Conservation (phyloP, 2,888 invertebrate genomes). For the Folsomia candida region DNA sequence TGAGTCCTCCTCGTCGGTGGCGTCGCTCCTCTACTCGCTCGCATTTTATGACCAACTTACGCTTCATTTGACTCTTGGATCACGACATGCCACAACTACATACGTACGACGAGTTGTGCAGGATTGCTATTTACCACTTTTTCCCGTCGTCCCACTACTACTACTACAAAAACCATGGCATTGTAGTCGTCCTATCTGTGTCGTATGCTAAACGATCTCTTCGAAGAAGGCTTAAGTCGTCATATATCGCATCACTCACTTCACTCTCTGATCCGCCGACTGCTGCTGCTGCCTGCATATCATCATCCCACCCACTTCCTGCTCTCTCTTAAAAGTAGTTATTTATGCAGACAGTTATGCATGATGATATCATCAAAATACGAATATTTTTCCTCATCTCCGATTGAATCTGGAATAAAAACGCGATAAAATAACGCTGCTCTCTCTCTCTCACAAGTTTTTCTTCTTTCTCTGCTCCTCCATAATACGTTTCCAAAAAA, state of each 20-base stretch:
- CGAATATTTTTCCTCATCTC: neutral
- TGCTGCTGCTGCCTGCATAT: no score
- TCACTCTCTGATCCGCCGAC: neutral
- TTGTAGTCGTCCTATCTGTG: no score
- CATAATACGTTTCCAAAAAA: no score
- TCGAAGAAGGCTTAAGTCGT: constrained; percentile 5
- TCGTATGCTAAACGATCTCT: constrained; percentile 1
- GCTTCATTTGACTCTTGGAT: constrained; percentile 32
- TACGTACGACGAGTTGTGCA: neutral
- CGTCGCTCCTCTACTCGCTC: neutral
- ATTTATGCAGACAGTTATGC: neutral
- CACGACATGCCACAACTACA: neutral
- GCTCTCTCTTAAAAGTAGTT: neutral
- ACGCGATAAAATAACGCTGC: no score
- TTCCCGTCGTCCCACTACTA: neutral
- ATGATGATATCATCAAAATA: neutral
- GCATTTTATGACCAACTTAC: constrained; percentile 21
- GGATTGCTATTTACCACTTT: neutral
- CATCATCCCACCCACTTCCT: neutral
- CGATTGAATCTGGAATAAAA: no score
- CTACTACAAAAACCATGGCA: neutral
- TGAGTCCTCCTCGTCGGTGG: no score
- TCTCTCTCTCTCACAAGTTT: no score
- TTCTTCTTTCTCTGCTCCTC: no score
- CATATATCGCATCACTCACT: constrained; percentile 3